Evolutionary conservation across 2,797 vertebrate genomes (phyloP).

Genomic region (Pseudocheirus occidentalis): DNA sequence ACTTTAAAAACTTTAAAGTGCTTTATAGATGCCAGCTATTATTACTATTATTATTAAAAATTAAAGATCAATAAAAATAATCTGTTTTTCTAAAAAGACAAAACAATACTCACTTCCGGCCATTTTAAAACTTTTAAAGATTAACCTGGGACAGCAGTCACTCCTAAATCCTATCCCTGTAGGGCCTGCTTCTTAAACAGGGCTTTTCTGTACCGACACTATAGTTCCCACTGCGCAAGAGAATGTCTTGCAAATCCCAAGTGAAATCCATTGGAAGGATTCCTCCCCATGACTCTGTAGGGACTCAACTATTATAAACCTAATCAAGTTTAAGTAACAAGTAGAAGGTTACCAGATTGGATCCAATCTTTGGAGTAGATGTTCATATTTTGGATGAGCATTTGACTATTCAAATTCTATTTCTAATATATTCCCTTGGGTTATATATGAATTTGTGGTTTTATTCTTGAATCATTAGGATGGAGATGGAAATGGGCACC

Average conservation of each 20-base stretch:
- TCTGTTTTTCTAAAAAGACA: not conserved
- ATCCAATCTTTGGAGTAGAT: not conserved
- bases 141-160: constrained; percentile 21
- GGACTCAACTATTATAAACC: not conserved
- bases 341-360: not conserved
- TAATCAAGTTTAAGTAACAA: constrained; percentile 5
- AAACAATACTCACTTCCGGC: not conserved
- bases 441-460: not conserved
- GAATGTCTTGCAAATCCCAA: not conserved
- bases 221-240: not conserved
- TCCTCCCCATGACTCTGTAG: not conserved
- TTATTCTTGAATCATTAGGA: constrained; percentile 76
- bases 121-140: constrained; percentile 21
- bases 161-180: not conserved
- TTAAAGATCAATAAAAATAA: not conserved
- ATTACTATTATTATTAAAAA: not conserved
- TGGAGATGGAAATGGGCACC: constrained; percentile 96
- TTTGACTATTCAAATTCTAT: not conserved
- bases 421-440: constrained; percentile 15
- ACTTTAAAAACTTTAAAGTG: not conserved
- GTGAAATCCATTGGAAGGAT: not conserved
- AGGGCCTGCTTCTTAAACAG: not conserved
- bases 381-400: not conserved
- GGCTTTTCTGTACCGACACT: not conserved
- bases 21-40: not conserved